phyloP scores from a whole-genome alignment of 35 echinoderm and acorn worm genomes.

The Eucidaris tribuloides region DNA sequence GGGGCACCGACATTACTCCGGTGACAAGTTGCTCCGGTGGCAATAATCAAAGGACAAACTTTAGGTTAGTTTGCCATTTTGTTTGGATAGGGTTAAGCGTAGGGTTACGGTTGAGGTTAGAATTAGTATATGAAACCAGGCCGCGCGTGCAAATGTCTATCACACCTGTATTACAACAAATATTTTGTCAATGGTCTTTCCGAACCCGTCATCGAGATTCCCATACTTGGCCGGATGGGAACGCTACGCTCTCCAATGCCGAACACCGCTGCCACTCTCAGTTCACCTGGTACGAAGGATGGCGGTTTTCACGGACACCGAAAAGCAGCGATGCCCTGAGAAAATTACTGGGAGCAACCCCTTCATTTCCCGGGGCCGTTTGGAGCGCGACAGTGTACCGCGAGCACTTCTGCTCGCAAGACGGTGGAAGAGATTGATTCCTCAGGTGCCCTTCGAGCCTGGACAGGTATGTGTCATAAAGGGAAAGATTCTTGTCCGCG shows the following conservation, averaged over 20 bases:
- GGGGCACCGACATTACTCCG: too few relatives aligned
- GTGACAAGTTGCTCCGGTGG: too few relatives aligned
- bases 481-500: constrained; percentile 44
- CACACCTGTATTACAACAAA: too few relatives aligned
- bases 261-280: neutral
- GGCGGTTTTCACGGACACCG: constrained; percentile 42
- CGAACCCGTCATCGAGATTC: neutral
- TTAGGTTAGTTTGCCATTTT: too few relatives aligned
- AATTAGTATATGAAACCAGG: too few relatives aligned
- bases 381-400: neutral
- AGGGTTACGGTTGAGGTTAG: too few relatives aligned
- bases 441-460: neutral
- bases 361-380: neutral
- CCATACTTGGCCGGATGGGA: constrained; percentile 46
- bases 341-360: neutral
- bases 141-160: too few relatives aligned
- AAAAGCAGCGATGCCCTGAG: neutral
- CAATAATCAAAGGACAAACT: too few relatives aligned
- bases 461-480: constrained; percentile 54
- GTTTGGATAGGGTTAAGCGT: too few relatives aligned
- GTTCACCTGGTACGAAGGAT: constrained; percentile 32
- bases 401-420: constrained; percentile 23
- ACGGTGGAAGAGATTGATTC: neutral
- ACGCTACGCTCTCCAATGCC: constrained; percentile 47
- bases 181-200: too few relatives aligned